Conservation (phyloP, 2,797 vertebrate species). For the Paedocypris micromegethes region DNA sequence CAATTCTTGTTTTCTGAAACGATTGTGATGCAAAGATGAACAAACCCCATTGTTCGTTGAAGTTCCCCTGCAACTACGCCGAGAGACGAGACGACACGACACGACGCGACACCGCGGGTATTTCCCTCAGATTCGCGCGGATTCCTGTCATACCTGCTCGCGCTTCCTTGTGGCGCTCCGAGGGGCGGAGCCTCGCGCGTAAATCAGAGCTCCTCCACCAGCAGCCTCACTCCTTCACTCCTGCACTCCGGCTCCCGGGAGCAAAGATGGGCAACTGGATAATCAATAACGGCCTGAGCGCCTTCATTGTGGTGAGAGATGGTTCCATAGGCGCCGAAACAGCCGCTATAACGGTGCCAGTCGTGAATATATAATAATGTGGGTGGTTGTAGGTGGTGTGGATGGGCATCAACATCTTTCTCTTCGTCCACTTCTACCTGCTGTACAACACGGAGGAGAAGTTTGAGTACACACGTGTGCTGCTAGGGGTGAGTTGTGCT, state of each 20-base stretch:
- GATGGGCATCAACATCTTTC: constrained; percentile 83
- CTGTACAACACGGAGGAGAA: constrained; percentile 63
- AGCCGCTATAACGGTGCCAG: no score
- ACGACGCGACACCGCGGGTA: neutral
- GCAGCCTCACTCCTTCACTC: neutral
- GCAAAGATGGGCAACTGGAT: constrained; percentile 79
- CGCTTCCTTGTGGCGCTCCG: no score
- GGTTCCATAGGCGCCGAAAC: no score
- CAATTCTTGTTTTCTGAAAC: no score
- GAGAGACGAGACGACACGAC: no score
- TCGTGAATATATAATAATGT: neutral
- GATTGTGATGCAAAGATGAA: no score
- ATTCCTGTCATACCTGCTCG: no score
- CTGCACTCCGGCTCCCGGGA: neutral
- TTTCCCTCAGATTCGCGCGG: neutral
- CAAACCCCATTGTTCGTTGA: no score
- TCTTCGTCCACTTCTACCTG: constrained; percentile 78
- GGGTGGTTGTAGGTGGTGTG: constrained; percentile 70
- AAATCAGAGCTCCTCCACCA: neutral
- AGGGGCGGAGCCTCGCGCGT: constrained; percentile 50
- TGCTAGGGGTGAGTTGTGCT: constrained; percentile 76
- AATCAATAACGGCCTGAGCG: constrained; percentile 76
- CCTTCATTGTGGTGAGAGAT: constrained; percentile 75
- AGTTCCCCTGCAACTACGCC: no score
- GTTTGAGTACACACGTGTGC: constrained; percentile 82